Evolutionary conservation across 2,113 vertebrate species (phyloP).

Genomic region (Ptyas mucosa): DNA sequence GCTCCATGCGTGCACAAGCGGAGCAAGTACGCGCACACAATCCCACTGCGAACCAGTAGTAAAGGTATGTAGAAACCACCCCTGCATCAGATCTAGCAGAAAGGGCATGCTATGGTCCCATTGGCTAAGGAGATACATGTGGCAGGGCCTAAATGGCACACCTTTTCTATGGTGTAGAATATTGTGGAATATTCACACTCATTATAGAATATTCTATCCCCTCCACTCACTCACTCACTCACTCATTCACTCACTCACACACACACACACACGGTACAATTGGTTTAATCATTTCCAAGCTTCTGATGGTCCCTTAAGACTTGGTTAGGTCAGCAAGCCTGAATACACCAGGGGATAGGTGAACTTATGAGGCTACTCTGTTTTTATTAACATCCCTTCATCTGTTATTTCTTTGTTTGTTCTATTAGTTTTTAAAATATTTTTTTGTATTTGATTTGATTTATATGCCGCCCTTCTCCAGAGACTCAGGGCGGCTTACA

Average conservation of each 20-base stretch:
- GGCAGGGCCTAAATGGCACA: not conserved
- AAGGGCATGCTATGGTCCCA: not conserved
- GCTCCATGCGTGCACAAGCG: no score
- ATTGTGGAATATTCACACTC: no score
- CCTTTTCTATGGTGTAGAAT: not conserved
- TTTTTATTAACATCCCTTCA: not conserved
- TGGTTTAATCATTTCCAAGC: not conserved
- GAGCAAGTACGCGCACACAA: no score
- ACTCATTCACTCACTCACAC: no score
- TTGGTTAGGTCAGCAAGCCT: not conserved
- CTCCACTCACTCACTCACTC: no score
- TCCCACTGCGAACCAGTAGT: no score
- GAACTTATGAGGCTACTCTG: not conserved
- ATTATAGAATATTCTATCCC: no score
- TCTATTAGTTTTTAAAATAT: not conserved
- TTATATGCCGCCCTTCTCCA: no score
- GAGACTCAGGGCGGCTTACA: no score
- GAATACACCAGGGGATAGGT: not conserved
- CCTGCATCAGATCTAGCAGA: not conserved
- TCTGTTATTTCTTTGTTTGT: not conserved
- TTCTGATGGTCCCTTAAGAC: not conserved
- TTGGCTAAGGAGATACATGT: not conserved
- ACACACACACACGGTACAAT: not conserved
- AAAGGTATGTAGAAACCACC: no score
- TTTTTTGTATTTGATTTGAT: no score